Base-by-base conservation (phyloP, 2,113 vertebrate species). In the Morphnarchus princeps region DNA sequence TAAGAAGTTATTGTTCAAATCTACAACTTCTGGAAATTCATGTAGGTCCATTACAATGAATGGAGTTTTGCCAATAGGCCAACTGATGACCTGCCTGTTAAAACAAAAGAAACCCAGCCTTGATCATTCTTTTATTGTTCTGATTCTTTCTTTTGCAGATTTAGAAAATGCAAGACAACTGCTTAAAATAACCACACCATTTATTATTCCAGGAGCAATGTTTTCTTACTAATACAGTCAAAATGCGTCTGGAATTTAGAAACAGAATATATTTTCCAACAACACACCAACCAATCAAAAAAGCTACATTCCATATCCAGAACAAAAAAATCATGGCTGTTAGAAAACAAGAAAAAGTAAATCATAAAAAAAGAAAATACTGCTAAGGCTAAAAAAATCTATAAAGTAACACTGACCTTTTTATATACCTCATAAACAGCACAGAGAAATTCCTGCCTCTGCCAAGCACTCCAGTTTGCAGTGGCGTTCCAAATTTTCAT, bases 331-430 rank as follows among this genome's bases (percentile, higher is more conserved):
- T 38, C 7, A 4, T 13, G 18, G 13, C 20, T 78, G 36, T 78
- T 80, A 54, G 76, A 94, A 93, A 96, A 87, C 70, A 94, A 96
- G 36, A 90, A 93, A 94, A 95, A 72, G 40, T 50, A 90, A 59
- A 92, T 28, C 17, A 74, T 78, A 34, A 72, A 94, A 95, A 80
- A 88, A 74, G 38, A 81, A 83, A 87, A 71, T 42, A 50, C 26
- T 52, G 54, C 36, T 85, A 89, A 82, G 42, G 55, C 52, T 92
- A 83, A 97, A 96, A 50, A 90, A 95, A 42, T 82, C 93, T 93
- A 73, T 93, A 96, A 96, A 94, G 88, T 87, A 97, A 91, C 42
- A 80, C 59, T 88, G 95, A 96, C 89, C 70, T 92, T 95, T 96
- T 92, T 79, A 94, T 67, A 94, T 59, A 82, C 45, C 89, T 94